phyloP scores from a whole-genome alignment of 1,140 invertebrate genomes.

The Oryzaephilus surinamensis region DNA sequence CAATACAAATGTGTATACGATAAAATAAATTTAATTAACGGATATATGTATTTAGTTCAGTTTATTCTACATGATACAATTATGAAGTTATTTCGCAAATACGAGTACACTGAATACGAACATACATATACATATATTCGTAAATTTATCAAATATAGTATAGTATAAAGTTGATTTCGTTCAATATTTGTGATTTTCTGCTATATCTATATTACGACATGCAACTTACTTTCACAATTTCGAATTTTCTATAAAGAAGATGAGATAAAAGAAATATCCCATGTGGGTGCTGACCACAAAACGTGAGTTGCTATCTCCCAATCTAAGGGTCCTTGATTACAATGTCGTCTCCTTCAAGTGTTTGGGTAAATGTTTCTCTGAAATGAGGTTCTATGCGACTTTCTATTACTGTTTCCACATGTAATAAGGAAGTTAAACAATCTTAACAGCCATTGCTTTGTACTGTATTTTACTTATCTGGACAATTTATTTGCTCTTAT shows the following conservation, averaged over 20 bases:
- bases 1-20: too few species aligned
- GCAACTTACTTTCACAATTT: too few species aligned
- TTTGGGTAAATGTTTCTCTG: constrained; percentile 9
- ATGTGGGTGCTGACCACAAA: constrained; percentile 10
- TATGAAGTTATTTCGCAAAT: too few species aligned
- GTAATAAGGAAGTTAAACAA: background rate
- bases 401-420: background rate
- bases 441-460: background rate
- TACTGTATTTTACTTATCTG: background rate
- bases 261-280: constrained; percentile 5
- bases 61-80: too few species aligned
- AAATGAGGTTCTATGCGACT: constrained; percentile 1
- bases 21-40: too few species aligned
- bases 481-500: background rate
- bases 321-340: constrained; percentile 11
- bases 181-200: too few species aligned
- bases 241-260: constrained; percentile 8
- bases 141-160: too few species aligned
- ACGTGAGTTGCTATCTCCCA: constrained; percentile 11
- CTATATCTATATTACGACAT: too few species aligned
- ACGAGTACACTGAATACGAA: too few species aligned
- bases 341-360: constrained; percentile 3
- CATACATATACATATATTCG: too few species aligned
- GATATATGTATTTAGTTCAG: too few species aligned
- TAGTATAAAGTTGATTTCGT: too few species aligned